Evolutionary conservation across 2,113 vertebrate genomes (phyloP).

Genomic region (Grantiella picta): DNA sequence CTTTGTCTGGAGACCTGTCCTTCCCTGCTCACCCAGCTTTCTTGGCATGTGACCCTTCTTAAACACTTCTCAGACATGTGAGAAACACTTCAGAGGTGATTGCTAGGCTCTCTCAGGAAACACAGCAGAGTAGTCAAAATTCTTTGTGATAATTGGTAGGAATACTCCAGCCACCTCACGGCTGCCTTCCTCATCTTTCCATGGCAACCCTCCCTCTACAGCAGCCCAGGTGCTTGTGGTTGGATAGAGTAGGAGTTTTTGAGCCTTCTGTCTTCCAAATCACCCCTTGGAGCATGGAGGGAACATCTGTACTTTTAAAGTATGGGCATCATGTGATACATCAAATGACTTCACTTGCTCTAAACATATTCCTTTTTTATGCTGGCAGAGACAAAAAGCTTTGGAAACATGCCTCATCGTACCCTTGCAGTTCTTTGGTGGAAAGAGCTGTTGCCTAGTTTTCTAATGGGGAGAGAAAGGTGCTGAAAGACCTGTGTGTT

Average conservation of each 20-base stretch:
- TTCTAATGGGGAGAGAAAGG: not conserved
- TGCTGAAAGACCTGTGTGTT: not conserved
- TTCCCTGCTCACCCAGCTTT: rapidly evolving
- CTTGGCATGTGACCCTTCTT: not conserved
- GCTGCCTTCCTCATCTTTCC: conserved; percentile 40
- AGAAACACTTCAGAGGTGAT: conserved; percentile 1
- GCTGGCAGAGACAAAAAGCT: not conserved
- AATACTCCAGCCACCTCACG: conserved; percentile 11
- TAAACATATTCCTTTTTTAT: not conserved
- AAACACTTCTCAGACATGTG: not conserved
- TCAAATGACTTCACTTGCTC: not conserved
- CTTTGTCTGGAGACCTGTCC: not conserved
- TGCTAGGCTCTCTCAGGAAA: conserved; percentile 38
- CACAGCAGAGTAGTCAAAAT: conserved; percentile 33
- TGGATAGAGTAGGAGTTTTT: conserved; percentile 2
- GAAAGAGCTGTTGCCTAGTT: not conserved
- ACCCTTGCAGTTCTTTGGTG: not conserved
- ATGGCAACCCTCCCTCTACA: conserved; percentile 36
- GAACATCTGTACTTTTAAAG: conserved; percentile 46
- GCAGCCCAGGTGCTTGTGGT: conserved; percentile 35
- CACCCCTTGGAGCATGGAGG: not conserved
- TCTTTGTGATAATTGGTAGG: conserved; percentile 33
- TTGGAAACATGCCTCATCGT: not conserved
- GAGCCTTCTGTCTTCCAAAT: conserved; percentile 38
- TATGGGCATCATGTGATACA: not conserved